Percentiles rank a stretch among this genome's conserved stretches.
phyloP scores from a whole-genome alignment of 1,140 invertebrate genomes.

The Pseudomyrmex gracilis region DNA sequence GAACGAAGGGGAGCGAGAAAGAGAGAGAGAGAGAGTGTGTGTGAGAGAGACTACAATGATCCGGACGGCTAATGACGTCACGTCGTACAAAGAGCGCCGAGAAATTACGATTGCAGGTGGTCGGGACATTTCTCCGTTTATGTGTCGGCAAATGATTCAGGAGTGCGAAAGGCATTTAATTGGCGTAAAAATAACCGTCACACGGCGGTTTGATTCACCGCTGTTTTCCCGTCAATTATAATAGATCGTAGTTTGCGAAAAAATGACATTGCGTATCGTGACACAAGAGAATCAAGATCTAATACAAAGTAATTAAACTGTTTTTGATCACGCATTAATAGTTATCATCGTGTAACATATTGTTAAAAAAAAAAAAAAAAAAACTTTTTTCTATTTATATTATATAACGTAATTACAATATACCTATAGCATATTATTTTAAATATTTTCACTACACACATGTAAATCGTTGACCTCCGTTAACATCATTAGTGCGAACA shows the following conservation, averaged over 20 bases:
- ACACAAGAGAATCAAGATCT: background rate
- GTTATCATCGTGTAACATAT: too few species aligned
- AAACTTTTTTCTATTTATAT: background rate
- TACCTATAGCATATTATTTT: background rate
- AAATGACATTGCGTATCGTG: background rate
- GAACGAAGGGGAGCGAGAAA: background rate
- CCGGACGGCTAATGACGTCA: conserved; percentile 58
- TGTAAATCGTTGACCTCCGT: background rate
- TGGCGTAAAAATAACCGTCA: conserved; percentile 36
- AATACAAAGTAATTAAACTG: background rate
- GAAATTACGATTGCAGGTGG: conserved; percentile 54
- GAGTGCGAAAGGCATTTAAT: conserved; percentile 33
- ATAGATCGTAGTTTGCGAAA: background rate
- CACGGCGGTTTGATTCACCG: conserved; percentile 14
- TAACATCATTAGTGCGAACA: background rate
- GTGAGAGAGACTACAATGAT: conserved; percentile 24
- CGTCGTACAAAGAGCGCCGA: conserved; percentile 52
- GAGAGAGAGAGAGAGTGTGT: background rate
- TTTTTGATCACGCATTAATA: too few species aligned
- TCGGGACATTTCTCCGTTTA: conserved; percentile 48
- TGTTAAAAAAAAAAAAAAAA: too few species aligned
- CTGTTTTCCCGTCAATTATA: background rate
- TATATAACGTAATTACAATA: background rate
- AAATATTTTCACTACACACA: background rate
- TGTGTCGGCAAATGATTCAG: conserved; percentile 7